Conservation (phyloP, 2,797 vertebrate genomes). For the Anas acuta region DNA sequence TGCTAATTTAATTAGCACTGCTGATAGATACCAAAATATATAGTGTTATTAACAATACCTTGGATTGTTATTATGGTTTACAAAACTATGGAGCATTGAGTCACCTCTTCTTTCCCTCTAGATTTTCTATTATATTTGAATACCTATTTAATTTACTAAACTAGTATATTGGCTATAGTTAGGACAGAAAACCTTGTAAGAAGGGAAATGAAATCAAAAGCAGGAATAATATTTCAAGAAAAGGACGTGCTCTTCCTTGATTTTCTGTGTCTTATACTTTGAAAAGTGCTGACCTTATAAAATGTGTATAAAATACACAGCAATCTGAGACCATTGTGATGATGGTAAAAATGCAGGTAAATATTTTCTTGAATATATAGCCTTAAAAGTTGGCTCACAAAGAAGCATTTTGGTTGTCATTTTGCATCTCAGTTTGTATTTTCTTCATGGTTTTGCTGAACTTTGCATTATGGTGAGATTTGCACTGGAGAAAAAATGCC, state of each 20-base stretch:
- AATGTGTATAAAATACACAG: not conserved
- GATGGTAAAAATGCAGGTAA: not conserved
- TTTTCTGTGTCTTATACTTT: not conserved
- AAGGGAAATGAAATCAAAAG: not conserved
- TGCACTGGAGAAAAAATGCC: not conserved
- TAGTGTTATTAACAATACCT: not conserved
- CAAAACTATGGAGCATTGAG: not conserved
- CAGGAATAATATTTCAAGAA: not conserved
- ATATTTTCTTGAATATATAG: not conserved
- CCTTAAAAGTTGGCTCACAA: not conserved
- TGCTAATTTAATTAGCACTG: not conserved
- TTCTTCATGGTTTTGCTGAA: not conserved
- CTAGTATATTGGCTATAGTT: not conserved
- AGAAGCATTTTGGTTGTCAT: not conserved
- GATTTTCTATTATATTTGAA: not conserved
- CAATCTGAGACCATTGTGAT: not conserved
- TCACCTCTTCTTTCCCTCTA: not conserved
- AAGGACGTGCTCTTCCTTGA: not conserved
- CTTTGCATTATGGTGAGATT: not conserved
- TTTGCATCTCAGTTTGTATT: not conserved
- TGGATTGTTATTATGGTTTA: not conserved
- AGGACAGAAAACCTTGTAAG: not conserved
- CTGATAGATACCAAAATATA: not conserved
- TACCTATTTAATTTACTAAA: not conserved
- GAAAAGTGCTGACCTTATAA: not conserved